A percentile compares a stretch with the other conserved stretches of the same genome.
Conservation (phyloP, 1,140 invertebrate genomes). For the Dendroctonus valens region DNA sequence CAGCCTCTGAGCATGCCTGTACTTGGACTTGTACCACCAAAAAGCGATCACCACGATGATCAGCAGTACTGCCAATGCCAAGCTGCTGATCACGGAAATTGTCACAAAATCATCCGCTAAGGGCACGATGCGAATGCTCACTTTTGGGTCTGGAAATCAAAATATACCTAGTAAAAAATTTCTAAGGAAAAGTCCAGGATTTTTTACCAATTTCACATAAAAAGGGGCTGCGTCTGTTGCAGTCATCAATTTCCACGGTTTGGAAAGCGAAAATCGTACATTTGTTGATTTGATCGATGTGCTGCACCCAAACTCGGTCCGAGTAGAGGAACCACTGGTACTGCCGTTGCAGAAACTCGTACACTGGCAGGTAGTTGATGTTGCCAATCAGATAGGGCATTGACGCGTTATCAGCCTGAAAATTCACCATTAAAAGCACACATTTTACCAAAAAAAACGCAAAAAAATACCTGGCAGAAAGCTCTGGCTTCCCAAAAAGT, state of each 20-base stretch:
- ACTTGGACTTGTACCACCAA: slow-evolving; percentile 91
- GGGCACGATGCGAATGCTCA: slow-evolving; percentile 76
- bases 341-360: slow-evolving; percentile 73
- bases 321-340: slow-evolving; percentile 79
- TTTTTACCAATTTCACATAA: slow-evolving; percentile 87
- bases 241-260: slow-evolving; percentile 72
- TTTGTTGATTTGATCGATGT: slow-evolving; percentile 78
- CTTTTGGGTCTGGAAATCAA: slow-evolving; percentile 71
- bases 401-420: slow-evolving; percentile 82
- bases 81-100: slow-evolving; percentile 76
- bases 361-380: slow-evolving; percentile 65
- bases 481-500: slow-evolving; percentile 83
- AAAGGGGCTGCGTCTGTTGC: slow-evolving; percentile 75
- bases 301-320: slow-evolving; percentile 88
- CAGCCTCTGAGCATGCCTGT: slow-evolving; percentile 80
- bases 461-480: slow-evolving; percentile 75
- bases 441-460: slow-evolving; percentile 10
- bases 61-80: slow-evolving; percentile 71
- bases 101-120: slow-evolving; percentile 81
- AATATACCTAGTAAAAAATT: background rate
- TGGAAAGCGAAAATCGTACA: slow-evolving; percentile 84
- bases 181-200: background rate
- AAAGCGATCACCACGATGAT: slow-evolving; percentile 75
- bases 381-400: slow-evolving; percentile 83
- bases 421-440: background rate